A percentile compares a stretch with the other conserved stretches of the same genome.
Conservation (phyloP, 2,888 invertebrate genomes). For the Agapostemon virescens region DNA sequence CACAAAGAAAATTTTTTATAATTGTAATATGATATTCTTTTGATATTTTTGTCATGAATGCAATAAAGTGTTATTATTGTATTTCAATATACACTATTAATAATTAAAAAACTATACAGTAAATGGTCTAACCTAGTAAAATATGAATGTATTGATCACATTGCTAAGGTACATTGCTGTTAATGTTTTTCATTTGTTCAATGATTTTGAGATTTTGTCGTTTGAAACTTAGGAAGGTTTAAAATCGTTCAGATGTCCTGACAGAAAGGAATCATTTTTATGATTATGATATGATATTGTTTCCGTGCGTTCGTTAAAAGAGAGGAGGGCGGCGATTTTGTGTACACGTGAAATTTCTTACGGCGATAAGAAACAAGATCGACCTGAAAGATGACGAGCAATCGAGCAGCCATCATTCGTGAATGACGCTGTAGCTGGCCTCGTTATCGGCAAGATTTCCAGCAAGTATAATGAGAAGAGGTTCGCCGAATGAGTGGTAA, state of each 20-base stretch:
- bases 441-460: conserved; percentile 57
- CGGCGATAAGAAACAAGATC: background rate
- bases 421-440: conserved; percentile 52
- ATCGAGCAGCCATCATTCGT: conserved; percentile 27
- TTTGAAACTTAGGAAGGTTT: background rate
- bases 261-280: background rate
- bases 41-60: too few species aligned
- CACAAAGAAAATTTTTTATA: background rate
- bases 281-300: background rate
- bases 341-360: background rate
- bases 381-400: background rate
- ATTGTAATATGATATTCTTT: background rate
- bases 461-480: conserved; percentile 59
- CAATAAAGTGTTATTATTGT: background rate
- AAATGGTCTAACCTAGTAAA: background rate
- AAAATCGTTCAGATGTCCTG: background rate
- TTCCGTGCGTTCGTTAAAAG: background rate
- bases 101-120: background rate
- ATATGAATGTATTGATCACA: background rate
- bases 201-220: background rate
- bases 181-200: background rate
- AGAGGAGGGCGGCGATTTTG: background rate
- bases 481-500: conserved; percentile 56
- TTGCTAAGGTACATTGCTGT: background rate
- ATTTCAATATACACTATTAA: background rate